These are phyloP conservation scores for Anaspis maculata DNA, from an alignment of 2,888 invertebrate genomes.

Conservation along the genomic window DNA sequence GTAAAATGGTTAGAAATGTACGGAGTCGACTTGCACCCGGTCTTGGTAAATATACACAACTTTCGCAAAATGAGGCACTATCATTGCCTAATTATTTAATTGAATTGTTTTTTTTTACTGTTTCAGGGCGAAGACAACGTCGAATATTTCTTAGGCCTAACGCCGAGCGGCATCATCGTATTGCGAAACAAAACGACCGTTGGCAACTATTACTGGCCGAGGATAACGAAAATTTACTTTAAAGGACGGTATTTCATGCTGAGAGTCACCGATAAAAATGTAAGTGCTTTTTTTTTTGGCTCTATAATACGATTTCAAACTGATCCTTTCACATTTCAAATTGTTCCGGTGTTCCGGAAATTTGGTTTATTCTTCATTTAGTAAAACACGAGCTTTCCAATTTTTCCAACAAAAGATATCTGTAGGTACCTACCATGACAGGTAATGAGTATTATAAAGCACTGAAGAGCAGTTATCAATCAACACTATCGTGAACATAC, in stretches of 20 bases:
- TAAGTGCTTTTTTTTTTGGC: constrained; percentile 46
- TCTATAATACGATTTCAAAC: no score
- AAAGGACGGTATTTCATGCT: constrained; percentile 96
- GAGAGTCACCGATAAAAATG: constrained; percentile 88
- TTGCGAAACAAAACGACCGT: constrained; percentile 92
- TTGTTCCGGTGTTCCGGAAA: no score
- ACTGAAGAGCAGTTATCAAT: no score
- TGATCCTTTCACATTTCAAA: no score
- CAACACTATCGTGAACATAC: no score
- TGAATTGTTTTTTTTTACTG: constrained; percentile 3
- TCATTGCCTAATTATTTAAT: no score
- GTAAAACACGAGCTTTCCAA: no score
- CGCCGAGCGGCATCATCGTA: constrained; percentile 91
- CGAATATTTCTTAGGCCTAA: constrained; percentile 91
- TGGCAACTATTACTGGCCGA: constrained; percentile 96
- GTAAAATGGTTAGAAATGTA: constrained; percentile 99
- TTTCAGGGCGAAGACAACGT: constrained; percentile 88
- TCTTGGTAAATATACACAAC: constrained; percentile 32
- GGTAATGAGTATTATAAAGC: no score
- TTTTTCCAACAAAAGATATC: no score
- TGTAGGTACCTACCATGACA: no score
- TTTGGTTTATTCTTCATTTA: no score
- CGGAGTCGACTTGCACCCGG: constrained; percentile 94
- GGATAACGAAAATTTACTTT: constrained; percentile 93
- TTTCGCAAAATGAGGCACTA: no score